Conservation (phyloP, 2,113 vertebrate genomes). For the Amphiprion percula region DNA sequence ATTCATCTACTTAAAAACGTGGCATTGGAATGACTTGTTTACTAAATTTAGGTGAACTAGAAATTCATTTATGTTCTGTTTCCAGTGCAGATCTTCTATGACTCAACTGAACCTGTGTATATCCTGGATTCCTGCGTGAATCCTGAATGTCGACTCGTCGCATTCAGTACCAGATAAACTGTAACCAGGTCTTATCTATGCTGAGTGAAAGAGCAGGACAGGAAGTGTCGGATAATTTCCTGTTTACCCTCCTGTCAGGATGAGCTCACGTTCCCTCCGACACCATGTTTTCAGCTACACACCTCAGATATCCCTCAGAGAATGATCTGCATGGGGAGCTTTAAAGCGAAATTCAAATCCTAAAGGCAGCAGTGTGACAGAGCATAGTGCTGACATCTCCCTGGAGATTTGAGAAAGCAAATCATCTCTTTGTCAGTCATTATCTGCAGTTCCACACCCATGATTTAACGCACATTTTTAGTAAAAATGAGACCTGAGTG, state of each 20-base stretch:
- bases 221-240: constrained; percentile 32
- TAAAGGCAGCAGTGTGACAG: neutral
- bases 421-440: no score
- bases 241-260: constrained; percentile 27
- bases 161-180: constrained; percentile 7
- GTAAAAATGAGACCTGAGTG: no score
- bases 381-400: no score
- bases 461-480: no score
- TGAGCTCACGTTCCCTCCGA: constrained; percentile 29
- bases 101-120: neutral
- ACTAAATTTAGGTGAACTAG: no score
- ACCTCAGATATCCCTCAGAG: neutral
- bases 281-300: neutral
- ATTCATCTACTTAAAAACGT: no score
- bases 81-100: neutral
- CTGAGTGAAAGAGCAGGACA: constrained; percentile 32
- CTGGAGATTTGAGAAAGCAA: no score
- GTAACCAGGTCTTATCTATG: constrained; percentile 3
- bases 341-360: neutral
- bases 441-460: no score
- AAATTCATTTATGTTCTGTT: no score
- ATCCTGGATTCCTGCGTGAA: neutral
- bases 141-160: constrained; percentile 11
- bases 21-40: no score
- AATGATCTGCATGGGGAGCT: neutral